Percentiles rank a stretch among this genome's conserved stretches.
Evolutionary conservation across 2,797 vertebrate genomes (phyloP).

Genomic region (Rhabdomys pumilio): DNA sequence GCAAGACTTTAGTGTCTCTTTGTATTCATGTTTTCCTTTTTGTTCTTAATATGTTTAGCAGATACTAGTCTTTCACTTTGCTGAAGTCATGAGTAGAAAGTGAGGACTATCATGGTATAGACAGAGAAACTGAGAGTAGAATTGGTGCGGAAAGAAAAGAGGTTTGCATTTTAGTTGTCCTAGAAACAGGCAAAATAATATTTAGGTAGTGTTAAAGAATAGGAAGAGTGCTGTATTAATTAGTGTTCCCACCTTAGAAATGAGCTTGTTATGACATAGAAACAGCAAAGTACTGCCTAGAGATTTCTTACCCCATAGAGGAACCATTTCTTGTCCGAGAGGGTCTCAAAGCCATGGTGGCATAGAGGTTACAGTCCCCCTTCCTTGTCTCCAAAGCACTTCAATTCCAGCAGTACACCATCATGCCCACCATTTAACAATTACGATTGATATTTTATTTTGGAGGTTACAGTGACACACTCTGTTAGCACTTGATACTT

Average conservation of each 20-base stretch:
- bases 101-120: neutral
- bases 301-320: slow-evolving; percentile 1
- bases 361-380: neutral
- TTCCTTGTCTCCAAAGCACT: neutral
- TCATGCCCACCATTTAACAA: slow-evolving; percentile 9
- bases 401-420: no score
- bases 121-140: slow-evolving; percentile 37
- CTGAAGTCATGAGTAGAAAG: neutral
- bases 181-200: slow-evolving; percentile 31
- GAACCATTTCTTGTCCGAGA: neutral
- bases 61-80: slow-evolving; percentile 30
- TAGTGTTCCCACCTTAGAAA: neutral
- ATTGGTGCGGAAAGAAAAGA: slow-evolving; percentile 27
- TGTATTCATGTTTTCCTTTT: neutral
- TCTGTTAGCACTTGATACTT: neutral
- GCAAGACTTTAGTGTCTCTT: neutral
- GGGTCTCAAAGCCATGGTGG: neutral
- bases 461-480: neutral
- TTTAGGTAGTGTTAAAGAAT: neutral
- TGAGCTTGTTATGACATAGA: neutral
- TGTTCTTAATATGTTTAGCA: slow-evolving; percentile 32
- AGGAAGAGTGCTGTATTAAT: slow-evolving; percentile 15
- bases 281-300: slow-evolving; percentile 29
- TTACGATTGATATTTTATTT: slow-evolving; percentile 3
- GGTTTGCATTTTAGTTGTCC: slow-evolving; percentile 14